Evolutionary conservation across 2,888 invertebrate species (phyloP).

Genomic region (Archaeoteleia sp.): DNA sequence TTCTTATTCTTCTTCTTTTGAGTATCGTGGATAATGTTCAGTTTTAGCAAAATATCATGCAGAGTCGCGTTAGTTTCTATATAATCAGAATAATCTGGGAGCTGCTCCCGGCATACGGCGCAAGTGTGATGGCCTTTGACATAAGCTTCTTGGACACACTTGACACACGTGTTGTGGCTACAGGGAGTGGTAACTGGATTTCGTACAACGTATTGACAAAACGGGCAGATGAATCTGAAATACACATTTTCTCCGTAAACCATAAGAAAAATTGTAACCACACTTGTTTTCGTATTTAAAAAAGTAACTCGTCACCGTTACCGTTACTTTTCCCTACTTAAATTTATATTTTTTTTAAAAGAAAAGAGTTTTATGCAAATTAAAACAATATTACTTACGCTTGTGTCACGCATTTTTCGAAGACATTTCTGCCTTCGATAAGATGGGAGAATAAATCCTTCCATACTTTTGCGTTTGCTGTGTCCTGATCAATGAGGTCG

Average conservation of each 20-base stretch:
- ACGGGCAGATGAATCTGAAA: conserved; percentile 85
- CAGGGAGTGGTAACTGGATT: conserved; percentile 85
- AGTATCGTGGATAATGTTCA: conserved; percentile 64
- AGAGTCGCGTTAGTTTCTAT: conserved; percentile 79
- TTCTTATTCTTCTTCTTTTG: no score
- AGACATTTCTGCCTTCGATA: conserved; percentile 9
- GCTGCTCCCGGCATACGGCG: conserved; percentile 82
- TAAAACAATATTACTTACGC: conserved; percentile 56
- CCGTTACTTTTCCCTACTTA: no score
- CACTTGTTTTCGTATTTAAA: conserved; percentile 6
- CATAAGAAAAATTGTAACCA: conserved; percentile 37
- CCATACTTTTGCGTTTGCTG: conserved; percentile 82
- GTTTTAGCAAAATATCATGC: conserved; percentile 76
- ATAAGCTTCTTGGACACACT: conserved; percentile 82
- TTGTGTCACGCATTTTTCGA: conserved; percentile 56
- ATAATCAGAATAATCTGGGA: conserved; percentile 76
- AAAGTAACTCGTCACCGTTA: no score
- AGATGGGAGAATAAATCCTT: conserved; percentile 69
- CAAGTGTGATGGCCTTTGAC: conserved; percentile 80
- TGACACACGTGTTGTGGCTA: conserved; percentile 84
- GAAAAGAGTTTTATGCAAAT: no score
- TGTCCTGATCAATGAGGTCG: conserved; percentile 79
- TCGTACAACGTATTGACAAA: conserved; percentile 84
- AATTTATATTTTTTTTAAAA: no score
- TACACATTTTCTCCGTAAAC: no score